phyloP scores from a whole-genome alignment of 2,888 invertebrate genomes.

The Corbicula japonica region DNA sequence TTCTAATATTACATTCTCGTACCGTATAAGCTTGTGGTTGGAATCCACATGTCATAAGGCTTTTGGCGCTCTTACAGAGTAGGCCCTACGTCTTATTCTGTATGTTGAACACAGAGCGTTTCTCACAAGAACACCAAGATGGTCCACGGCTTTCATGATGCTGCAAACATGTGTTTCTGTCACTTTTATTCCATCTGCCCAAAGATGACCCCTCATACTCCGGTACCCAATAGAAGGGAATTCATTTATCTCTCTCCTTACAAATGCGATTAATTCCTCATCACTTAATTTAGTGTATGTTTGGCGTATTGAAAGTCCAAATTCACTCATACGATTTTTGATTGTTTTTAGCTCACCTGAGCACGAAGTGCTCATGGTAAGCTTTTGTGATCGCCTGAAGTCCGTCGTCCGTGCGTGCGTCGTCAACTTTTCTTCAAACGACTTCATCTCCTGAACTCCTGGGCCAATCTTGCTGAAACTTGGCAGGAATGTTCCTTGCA shows the following conservation, averaged over 20 bases:
- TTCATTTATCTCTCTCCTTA: background rate
- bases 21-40: constrained; percentile 11
- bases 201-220: constrained; percentile 3
- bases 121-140: constrained; percentile 1
- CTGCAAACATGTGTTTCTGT: background rate
- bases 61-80: background rate
- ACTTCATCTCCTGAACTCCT: too few relatives aligned
- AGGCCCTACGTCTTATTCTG: background rate
- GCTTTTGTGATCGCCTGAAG: too few relatives aligned
- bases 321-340: background rate
- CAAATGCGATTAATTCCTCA: background rate
- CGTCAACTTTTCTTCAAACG: too few relatives aligned
- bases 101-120: background rate
- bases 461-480: too few relatives aligned
- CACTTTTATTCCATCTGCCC: background rate
- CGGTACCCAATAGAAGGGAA: constrained; percentile 11
- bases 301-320: constrained; percentile 2
- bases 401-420: too few relatives aligned
- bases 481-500: too few relatives aligned
- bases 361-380: too few relatives aligned
- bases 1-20: background rate
- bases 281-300: constrained; percentile 1
- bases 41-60: constrained; percentile 22
- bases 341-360: too few relatives aligned
- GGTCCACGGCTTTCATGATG: background rate